These are phyloP conservation scores for Polyommatus icarus DNA, from an alignment of 2,888 invertebrate species.

Conservation along the genomic window DNA sequence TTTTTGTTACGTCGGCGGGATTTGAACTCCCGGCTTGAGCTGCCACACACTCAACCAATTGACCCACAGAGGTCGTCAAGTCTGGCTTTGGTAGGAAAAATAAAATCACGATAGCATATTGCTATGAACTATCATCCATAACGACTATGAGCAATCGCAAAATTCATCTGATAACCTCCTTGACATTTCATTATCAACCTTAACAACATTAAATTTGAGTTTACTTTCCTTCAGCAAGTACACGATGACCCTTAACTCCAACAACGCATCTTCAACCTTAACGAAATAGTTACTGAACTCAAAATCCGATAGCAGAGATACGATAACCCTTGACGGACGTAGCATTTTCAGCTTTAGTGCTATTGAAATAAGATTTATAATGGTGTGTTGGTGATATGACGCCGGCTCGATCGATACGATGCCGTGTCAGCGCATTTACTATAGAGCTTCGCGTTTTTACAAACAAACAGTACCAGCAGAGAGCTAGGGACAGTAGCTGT, in stretches of 20 bases:
- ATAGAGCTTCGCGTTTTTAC: not conserved
- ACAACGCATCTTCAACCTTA: not conserved
- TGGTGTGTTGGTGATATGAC: not conserved
- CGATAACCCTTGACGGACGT: not conserved
- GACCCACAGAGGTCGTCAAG: too few species aligned
- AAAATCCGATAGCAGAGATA: not conserved
- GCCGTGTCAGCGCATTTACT: slow-evolving; percentile 21
- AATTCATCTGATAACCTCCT: not conserved
- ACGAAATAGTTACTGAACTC: not conserved
- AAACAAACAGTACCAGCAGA: not conserved
- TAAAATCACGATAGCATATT: too few species aligned
- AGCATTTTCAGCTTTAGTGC: slow-evolving; percentile 2
- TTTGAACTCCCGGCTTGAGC: too few species aligned
- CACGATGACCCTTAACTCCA: not conserved
- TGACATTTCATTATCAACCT: not conserved
- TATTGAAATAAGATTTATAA: not conserved
- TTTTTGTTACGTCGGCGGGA: too few species aligned
- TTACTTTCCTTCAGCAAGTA: not conserved
- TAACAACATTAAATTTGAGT: not conserved
- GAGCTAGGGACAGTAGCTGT: too few species aligned
- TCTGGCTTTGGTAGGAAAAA: too few species aligned
- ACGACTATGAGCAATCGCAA: not conserved
- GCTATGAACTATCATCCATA: not conserved
- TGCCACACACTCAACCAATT: too few species aligned
- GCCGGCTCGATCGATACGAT: slow-evolving; percentile 1